These are phyloP conservation scores for Nomada ferruginata DNA, from an alignment of 2,888 invertebrate species.

Conservation along the genomic window DNA sequence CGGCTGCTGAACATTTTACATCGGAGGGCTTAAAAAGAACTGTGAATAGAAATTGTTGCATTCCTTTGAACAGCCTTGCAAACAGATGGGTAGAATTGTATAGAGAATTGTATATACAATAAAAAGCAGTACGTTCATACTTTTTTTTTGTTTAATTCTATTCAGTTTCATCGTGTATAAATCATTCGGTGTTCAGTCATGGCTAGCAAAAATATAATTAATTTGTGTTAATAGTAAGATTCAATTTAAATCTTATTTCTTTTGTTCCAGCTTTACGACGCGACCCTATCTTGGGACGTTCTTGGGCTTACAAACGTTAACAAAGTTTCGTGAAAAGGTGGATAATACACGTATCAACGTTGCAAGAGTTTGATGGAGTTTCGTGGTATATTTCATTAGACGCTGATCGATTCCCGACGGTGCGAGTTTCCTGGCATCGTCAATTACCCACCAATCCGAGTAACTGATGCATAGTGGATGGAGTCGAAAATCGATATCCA, in stretches of 20 bases:
- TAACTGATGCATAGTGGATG: slow-evolving; percentile 39
- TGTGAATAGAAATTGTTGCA: not conserved
- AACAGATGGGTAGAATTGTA: too few species aligned
- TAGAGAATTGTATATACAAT: too few species aligned
- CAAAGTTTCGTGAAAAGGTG: not conserved
- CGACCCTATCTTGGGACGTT: not conserved
- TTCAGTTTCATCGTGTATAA: too few species aligned
- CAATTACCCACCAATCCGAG: slow-evolving; percentile 30
- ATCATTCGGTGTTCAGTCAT: too few species aligned
- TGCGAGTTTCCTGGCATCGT: slow-evolving; percentile 14
- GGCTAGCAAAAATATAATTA: too few species aligned
- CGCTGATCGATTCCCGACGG: slow-evolving; percentile 19
- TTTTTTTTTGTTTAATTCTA: too few species aligned
- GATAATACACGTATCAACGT: not conserved
- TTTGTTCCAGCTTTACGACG: not conserved
- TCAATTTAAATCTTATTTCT: not conserved
- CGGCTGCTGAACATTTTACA: not conserved
- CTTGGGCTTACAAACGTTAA: not conserved
- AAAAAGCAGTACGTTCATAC: too few species aligned
- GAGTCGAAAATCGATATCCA: slow-evolving; percentile 33
- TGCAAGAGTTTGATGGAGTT: slow-evolving; percentile 25
- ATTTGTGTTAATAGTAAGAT: not conserved
- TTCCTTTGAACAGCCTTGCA: too few species aligned
- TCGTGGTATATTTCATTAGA: slow-evolving; percentile 23
- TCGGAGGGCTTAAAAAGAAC: not conserved